A percentile compares a stretch with the other conserved stretches of the same genome.
These are phyloP conservation scores for Antennarius maculatus DNA, from an alignment of 2,797 vertebrate species.

Conservation along the genomic window DNA sequence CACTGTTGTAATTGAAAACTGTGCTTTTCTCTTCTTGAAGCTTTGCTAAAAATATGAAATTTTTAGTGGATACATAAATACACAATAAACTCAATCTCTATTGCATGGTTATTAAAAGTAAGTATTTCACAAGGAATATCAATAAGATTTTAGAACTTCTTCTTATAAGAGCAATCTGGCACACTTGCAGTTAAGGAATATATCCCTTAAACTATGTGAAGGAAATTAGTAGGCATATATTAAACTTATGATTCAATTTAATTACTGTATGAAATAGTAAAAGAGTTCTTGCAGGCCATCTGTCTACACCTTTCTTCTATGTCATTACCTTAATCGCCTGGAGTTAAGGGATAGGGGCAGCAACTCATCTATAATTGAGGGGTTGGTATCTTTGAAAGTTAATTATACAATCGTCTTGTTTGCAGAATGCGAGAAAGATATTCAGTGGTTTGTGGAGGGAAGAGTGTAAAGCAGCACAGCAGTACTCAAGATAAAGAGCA, in stretches of 20 bases:
- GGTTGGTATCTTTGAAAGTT: conserved; percentile 63
- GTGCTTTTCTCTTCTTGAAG: too few species aligned
- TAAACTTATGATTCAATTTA: conserved; percentile 74
- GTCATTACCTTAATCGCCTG: conserved; percentile 72
- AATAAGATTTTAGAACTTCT: conserved; percentile 28
- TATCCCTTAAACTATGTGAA: conserved; percentile 54
- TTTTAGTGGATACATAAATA: too few species aligned
- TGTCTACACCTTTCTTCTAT: conserved; percentile 66
- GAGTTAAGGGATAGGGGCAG: conserved; percentile 48
- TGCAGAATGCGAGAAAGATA: conserved; percentile 30
- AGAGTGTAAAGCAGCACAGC: conserved; percentile 26
- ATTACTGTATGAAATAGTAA: conserved; percentile 70
- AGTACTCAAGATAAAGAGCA: conserved; percentile 41
- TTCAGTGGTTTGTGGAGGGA: conserved; percentile 15
- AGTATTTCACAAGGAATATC: conserved; percentile 23
- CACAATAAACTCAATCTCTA: too few species aligned
- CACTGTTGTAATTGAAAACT: too few species aligned
- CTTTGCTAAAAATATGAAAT: too few species aligned
- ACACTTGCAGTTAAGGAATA: conserved; percentile 53
- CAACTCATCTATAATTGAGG: conserved; percentile 45
- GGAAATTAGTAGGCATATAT: conserved; percentile 61
- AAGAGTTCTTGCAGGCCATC: conserved; percentile 59
- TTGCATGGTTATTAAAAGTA: too few species aligned
- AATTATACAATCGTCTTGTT: conserved; percentile 65
- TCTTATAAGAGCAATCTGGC: conserved; percentile 29